Conservation (phyloP, 1,140 invertebrate species). For the Anastatus disparis region DNA sequence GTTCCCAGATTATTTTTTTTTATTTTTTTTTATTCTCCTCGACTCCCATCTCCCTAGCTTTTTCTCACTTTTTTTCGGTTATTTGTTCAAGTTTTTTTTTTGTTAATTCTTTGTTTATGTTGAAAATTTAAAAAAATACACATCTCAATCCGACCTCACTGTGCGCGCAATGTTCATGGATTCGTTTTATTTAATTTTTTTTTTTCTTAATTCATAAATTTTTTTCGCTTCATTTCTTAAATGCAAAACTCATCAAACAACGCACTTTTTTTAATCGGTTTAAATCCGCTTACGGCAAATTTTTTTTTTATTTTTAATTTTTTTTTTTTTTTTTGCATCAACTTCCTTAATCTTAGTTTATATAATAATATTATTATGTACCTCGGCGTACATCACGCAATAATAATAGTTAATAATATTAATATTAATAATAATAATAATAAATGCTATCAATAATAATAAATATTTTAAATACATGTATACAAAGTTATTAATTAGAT, state of each 20-base stretch:
- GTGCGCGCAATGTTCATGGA: slow-evolving; percentile 42
- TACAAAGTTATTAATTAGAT: slow-evolving; percentile 52
- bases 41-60: not conserved
- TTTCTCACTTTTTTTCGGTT: slow-evolving; percentile 30
- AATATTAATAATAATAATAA: slow-evolving; percentile 37
- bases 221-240: slow-evolving; percentile 44
- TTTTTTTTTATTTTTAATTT: slow-evolving; percentile 9
- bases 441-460: slow-evolving; percentile 42
- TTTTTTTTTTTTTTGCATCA: slow-evolving; percentile 22
- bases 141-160: slow-evolving; percentile 60
- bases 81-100: slow-evolving; percentile 41
- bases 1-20: slow-evolving; percentile 45
- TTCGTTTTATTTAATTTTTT: slow-evolving; percentile 37
- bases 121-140: slow-evolving; percentile 69
- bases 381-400: slow-evolving; percentile 37
- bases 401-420: slow-evolving; percentile 38
- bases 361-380: slow-evolving; percentile 36
- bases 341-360: slow-evolving; percentile 45
- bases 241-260: slow-evolving; percentile 59
- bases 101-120: slow-evolving; percentile 50
- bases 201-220: slow-evolving; percentile 11
- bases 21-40: slow-evolving; percentile 25
- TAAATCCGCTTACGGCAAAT: slow-evolving; percentile 29
- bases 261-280: slow-evolving; percentile 38
- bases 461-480: slow-evolving; percentile 43